Evolutionary conservation across 2,797 vertebrate species (phyloP), one percentile per base, ranked within the genome.

Genomic region (Fringilla coelebs): DNA sequence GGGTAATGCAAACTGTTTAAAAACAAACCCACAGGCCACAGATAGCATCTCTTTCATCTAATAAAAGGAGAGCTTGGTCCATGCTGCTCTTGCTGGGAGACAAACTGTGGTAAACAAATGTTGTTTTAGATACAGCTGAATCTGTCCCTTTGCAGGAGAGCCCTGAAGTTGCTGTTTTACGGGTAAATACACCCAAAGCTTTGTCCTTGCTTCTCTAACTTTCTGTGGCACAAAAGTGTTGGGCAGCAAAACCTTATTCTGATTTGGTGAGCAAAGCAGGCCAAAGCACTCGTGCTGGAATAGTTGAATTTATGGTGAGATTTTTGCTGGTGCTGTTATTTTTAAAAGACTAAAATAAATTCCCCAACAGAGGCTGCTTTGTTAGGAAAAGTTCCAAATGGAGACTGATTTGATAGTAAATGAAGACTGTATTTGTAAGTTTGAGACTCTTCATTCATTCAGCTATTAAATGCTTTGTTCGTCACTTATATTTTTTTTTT

Each of bases 291-390:
- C 17, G 5, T 85, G 85, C 68, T 80, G 71, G 43, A 75, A 10
- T 41, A 0, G 10, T 6, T 80, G 75, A 61, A 49, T 75, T 87
- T 85, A 38, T 72, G 73, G 78, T 25, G 29, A 83, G 79, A 55
- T 62, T 81, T 91, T n/a, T 86, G 82, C 70, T 48, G 67, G 76
- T 92, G 82, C 91, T 88, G 40, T 74, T 93, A 19, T 61, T 92
- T 92, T 10, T 38, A 18, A 75, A 18, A n/a, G 75, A 67, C 41
- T 67, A 54, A 73, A 85, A 34, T 40, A 48, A 65, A 26, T 65
- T 83, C 60, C 54, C 74, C 43, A 48, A 49, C 36, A 65, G 92
- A 95, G 51, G 68, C 65, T 82, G 36, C 94, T 93, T 85, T 90
- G 72, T 74, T 79, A 77, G 38, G 24, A 21, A 22, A 74, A 68